Base-by-base conservation (phyloP, 2,797 vertebrate genomes). In the Heterohyrax brucei region DNA sequence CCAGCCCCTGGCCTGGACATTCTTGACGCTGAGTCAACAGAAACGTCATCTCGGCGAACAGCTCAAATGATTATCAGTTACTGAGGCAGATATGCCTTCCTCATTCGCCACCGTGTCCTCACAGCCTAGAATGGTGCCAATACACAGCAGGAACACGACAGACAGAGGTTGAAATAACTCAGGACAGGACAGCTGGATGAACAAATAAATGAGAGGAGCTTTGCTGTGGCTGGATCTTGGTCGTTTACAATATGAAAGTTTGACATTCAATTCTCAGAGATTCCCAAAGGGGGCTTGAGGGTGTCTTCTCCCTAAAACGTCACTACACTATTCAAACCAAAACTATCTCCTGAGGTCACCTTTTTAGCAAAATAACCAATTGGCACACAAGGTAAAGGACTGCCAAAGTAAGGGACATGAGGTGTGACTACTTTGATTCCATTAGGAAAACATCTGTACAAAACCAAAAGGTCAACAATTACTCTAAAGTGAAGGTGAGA, bases 201-300 rank as follows among this genome's bases (percentile, higher is more conserved):
- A 13, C 18, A 13, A 56, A 56, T 14, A 3, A 56, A 46, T 1
- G 7, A 14, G 16, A 0, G 1, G 64, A 44, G 39, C 26, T 26
- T 26, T 8, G 0, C 19, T 0, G 0, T 0, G 7, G 3, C 7
- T 6, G 3, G 46, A 22, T 13, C 53, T 30, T 1, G 6, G 72
- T 0, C 1, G 30, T 3, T 3, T 1, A 10, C 0, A 9, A 39
- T 26, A 18, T 0, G 10, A 0, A 18, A 50, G 44, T 7, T n/a
- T 48, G 10, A 56, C n/a, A 1, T 0, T 10, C 18, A 33, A 33
- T 21, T 44, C 86, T 21, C 1, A 0, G 66, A 61, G 66, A 6
- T 6, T 28, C 81, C 3, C 62, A 1, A 0, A 0, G 3, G 44
- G 16, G 14, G 28, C 53, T 0, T 7, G 50, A 30, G 59, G 73